Conservation (phyloP, 2,888 invertebrate genomes). For the Cantharis flavilabris region DNA sequence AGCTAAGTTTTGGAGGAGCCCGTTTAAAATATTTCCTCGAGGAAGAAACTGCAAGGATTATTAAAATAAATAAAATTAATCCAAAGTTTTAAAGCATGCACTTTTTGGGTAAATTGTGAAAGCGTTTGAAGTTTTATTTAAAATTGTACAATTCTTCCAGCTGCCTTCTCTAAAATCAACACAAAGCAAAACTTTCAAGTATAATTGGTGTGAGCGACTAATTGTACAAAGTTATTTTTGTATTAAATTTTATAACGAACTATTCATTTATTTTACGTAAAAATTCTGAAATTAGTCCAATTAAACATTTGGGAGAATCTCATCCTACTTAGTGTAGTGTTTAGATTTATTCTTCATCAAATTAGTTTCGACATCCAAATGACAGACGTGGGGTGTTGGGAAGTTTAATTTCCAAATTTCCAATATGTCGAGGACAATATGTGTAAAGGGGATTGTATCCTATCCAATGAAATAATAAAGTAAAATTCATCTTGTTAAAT, state of each 20-base stretch:
- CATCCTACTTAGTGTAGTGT: not conserved
- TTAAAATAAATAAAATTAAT: not conserved
- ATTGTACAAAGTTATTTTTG: not conserved
- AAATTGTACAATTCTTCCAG: not conserved
- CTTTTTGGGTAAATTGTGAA: not conserved
- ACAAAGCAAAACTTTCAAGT: not conserved
- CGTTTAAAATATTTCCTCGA: too few species aligned
- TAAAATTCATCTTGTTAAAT: slow-evolving; percentile 24
- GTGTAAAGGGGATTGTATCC: slow-evolving; percentile 6
- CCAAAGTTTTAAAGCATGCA: not conserved
- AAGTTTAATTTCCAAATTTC: slow-evolving; percentile 18
- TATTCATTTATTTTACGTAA: not conserved
- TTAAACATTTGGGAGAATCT: not conserved
- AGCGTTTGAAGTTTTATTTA: not conserved
- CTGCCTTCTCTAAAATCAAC: not conserved
- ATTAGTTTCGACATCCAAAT: slow-evolving; percentile 5
- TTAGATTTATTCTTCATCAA: slow-evolving; percentile 1
- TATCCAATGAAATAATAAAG: slow-evolving; percentile 12
- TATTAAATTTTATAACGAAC: not conserved
- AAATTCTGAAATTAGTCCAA: not conserved
- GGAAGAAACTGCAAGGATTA: not conserved
- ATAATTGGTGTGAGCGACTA: not conserved
- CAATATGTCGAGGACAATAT: slow-evolving; percentile 23
- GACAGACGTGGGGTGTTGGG: slow-evolving; percentile 5
- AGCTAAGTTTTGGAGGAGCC: too few species aligned